phyloP scores from a whole-genome alignment of 2,113 vertebrate genomes.

The Benitochromis conjunctus region DNA sequence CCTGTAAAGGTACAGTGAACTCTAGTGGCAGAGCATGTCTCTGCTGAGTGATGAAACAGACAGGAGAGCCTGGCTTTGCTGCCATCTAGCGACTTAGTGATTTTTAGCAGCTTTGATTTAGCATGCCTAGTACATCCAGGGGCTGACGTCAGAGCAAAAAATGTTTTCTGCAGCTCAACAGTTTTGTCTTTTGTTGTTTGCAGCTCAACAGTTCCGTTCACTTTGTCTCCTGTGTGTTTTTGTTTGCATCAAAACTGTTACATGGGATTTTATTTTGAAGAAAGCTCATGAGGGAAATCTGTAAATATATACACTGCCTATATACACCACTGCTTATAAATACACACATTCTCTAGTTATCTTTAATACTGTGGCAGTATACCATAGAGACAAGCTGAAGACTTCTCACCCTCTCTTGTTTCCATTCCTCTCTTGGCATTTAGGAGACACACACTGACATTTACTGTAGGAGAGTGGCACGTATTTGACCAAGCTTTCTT shows the following conservation, averaged over 20 bases:
- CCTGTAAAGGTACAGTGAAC: not conserved
- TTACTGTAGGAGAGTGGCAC: constrained; percentile 16
- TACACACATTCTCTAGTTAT: not conserved
- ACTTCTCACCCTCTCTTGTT: constrained; percentile 43
- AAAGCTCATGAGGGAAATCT: not conserved
- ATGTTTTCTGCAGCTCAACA: not conserved
- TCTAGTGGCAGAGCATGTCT: not conserved
- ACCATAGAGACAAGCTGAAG: constrained; percentile 15
- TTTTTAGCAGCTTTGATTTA: not conserved
- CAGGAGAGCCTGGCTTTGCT: not conserved
- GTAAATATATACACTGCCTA: not conserved
- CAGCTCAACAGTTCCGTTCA: not conserved
- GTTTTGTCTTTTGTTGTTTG: not conserved
- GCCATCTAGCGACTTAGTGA: constrained; percentile 8
- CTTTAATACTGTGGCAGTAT: not conserved
- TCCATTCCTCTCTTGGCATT: constrained; percentile 51
- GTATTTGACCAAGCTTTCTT: constrained; percentile 48
- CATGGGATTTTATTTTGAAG: not conserved
- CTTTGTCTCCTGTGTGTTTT: not conserved
- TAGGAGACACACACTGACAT: constrained; percentile 53
- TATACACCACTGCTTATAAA: not conserved
- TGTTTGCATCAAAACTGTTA: not conserved
- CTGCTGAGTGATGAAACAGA: not conserved
- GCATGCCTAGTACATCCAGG: not conserved
- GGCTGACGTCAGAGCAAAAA: not conserved